A percentile compares a stretch with the other conserved stretches of the same genome.
Conservation (phyloP, 2,888 invertebrate genomes). For the Torymus texanus region DNA sequence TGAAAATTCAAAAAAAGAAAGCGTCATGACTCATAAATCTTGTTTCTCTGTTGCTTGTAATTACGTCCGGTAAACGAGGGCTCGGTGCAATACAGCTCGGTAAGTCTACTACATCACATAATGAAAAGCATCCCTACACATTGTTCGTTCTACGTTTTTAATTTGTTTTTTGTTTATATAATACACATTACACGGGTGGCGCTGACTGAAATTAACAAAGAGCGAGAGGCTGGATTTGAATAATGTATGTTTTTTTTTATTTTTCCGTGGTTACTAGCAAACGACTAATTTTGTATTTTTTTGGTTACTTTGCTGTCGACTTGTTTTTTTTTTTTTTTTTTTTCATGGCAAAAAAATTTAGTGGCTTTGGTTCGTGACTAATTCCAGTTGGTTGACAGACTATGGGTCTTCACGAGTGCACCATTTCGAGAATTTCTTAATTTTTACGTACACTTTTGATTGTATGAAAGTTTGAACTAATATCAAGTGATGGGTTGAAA, state of each 20-base stretch:
- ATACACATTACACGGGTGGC: slow-evolving; percentile 22
- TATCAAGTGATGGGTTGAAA: not conserved
- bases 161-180: slow-evolving; percentile 33
- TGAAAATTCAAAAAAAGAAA: slow-evolving; percentile 15
- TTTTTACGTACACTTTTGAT: slow-evolving; percentile 18
- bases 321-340: slow-evolving; percentile 38
- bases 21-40: slow-evolving; percentile 66
- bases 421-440: slow-evolving; percentile 21
- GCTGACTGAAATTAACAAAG: slow-evolving; percentile 46
- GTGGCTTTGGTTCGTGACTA: slow-evolving; percentile 62
- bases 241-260: slow-evolving; percentile 39
- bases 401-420: slow-evolving; percentile 27
- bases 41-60: slow-evolving; percentile 74
- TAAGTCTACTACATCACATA: slow-evolving; percentile 69
- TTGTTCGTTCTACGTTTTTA: slow-evolving; percentile 41
- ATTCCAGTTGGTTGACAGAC: slow-evolving; percentile 42
- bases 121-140: slow-evolving; percentile 56
- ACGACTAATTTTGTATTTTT: slow-evolving; percentile 46
- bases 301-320: slow-evolving; percentile 38
- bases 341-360: not conserved
- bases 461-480: slow-evolving; percentile 5
- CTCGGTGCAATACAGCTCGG: slow-evolving; percentile 70
- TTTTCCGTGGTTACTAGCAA: slow-evolving; percentile 23
- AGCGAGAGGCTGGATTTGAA: not conserved
- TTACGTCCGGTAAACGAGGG: slow-evolving; percentile 73